A percentile compares a stretch with the other conserved stretches of the same genome.
These are phyloP conservation scores for Trichogramma evanescens DNA, from an alignment of 2,888 invertebrate genomes.

Conservation along the genomic window DNA sequence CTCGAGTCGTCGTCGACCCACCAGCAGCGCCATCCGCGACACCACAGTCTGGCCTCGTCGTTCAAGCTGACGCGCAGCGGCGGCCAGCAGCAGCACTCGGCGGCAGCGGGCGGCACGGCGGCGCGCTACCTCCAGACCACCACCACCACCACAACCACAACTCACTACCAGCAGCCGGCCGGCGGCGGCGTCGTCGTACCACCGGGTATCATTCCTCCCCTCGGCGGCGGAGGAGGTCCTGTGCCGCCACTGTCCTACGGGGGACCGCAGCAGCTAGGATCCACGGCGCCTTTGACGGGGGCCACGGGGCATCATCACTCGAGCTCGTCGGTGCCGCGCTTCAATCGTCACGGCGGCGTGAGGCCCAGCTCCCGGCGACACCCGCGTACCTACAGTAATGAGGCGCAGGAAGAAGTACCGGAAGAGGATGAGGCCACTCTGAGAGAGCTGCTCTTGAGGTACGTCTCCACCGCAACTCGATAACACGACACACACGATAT, in stretches of 20 bases:
- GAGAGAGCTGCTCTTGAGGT: slow-evolving; percentile 92
- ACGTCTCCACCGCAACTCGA: slow-evolving; percentile 44
- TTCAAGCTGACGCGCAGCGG: slow-evolving; percentile 46
- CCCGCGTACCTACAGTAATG: slow-evolving; percentile 61
- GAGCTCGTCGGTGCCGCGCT: slow-evolving; percentile 41
- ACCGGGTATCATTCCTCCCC: neutral
- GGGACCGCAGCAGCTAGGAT: neutral
- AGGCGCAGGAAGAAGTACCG: slow-evolving; percentile 71
- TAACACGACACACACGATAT: too few relatives aligned
- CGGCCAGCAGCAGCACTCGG: too few relatives aligned
- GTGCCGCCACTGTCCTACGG: slow-evolving; percentile 27
- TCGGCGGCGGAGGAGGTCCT: neutral
- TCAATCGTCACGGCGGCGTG: slow-evolving; percentile 43
- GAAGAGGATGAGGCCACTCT: slow-evolving; percentile 83
- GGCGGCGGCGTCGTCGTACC: neutral
- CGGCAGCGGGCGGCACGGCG: slow-evolving; percentile 37
- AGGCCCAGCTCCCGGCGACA: slow-evolving; percentile 50
- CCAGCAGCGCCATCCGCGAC: slow-evolving; percentile 43
- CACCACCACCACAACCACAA: slow-evolving; percentile 34
- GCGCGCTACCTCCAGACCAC: slow-evolving; percentile 43
- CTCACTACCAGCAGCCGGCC: slow-evolving; percentile 25
- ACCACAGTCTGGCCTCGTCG: slow-evolving; percentile 23
- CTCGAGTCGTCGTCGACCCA: slow-evolving; percentile 31
- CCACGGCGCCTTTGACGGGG: slow-evolving; percentile 46
- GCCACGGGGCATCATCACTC: slow-evolving; percentile 5